These are phyloP conservation scores for Pegoplata infirma DNA, from an alignment of 2,888 invertebrate genomes.

Conservation along the genomic window DNA sequence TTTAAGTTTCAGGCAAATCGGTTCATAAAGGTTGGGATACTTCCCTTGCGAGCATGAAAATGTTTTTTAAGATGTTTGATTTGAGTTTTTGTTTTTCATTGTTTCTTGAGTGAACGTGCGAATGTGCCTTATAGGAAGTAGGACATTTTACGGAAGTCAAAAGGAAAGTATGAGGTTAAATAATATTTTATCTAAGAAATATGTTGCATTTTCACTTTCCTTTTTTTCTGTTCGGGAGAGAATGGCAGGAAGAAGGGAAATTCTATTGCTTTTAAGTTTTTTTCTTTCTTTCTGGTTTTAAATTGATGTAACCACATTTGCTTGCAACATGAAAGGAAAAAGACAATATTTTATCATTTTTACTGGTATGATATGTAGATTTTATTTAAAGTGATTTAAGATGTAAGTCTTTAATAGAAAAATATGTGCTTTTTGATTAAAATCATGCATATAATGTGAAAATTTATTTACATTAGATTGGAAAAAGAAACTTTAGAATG, in stretches of 20 bases:
- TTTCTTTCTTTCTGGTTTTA: neutral
- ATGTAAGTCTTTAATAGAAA: neutral
- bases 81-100: neutral
- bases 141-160: conserved; percentile 43
- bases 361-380: neutral
- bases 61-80: conserved; percentile 20
- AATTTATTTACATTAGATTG: too few relatives aligned
- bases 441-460: too few relatives aligned
- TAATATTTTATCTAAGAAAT: conserved; percentile 28
- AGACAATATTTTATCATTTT: conserved; percentile 35
- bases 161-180: conserved; percentile 40
- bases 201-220: conserved; percentile 55
- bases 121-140: conserved; percentile 26
- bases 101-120: neutral
- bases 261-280: too few relatives aligned
- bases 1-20: too few relatives aligned
- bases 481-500: too few relatives aligned
- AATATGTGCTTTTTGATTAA: too few relatives aligned
- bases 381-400: neutral
- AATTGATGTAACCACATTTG: conserved; percentile 20
- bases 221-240: conserved; percentile 30
- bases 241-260: too few relatives aligned
- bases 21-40: too few relatives aligned
- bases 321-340: conserved; percentile 39
- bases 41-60: too few relatives aligned